Evolutionary conservation across 2,797 vertebrate species (phyloP).

Genomic region (Syndactyla subalaris): DNA sequence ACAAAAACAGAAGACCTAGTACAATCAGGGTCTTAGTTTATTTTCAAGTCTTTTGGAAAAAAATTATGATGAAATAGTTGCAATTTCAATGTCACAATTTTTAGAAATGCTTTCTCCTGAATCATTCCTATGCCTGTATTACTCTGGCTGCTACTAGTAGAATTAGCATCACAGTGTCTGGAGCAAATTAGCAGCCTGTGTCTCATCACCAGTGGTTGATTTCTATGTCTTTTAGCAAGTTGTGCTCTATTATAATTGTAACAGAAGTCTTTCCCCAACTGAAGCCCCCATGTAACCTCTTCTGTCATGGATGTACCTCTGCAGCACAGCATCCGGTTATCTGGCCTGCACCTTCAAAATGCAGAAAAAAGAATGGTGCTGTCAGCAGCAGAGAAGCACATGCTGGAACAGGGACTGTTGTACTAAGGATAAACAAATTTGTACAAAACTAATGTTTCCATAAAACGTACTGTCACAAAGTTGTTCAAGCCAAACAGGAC

Average conservation of each 20-base stretch:
- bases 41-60: not conserved
- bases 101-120: not conserved
- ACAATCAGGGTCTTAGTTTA: not conserved
- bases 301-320: not conserved
- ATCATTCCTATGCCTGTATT: not conserved
- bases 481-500: not conserved
- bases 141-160: not conserved
- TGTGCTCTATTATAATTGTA: not conserved
- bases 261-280: not conserved
- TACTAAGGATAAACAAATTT: not conserved
- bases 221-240: not conserved
- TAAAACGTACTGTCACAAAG: not conserved
- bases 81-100: not conserved
- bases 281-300: not conserved
- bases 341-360: not conserved
- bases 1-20: not conserved
- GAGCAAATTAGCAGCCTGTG: not conserved
- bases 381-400: not conserved
- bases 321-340: not conserved
- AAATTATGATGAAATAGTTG: not conserved
- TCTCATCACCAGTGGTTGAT: not conserved
- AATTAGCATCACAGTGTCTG: not conserved
- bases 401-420: not conserved
- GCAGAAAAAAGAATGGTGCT: not conserved
- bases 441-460: not conserved